These are phyloP conservation scores for Mastomys coucha DNA, from an alignment of 2,113 vertebrate species.

Conservation along the genomic window DNA sequence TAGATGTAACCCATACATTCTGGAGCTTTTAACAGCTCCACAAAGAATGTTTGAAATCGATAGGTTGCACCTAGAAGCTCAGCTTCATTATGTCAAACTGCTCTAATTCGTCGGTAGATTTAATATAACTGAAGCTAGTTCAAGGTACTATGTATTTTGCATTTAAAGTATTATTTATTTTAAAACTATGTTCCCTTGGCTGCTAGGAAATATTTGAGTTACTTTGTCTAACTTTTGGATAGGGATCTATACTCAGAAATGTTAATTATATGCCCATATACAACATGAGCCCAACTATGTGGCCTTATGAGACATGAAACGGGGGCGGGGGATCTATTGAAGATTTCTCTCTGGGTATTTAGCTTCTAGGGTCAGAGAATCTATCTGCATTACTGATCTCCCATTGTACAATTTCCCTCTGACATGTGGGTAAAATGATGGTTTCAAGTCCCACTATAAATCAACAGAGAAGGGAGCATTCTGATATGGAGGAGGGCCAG, in stretches of 20 bases:
- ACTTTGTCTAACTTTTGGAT: constrained; percentile 21
- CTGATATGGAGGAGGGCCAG: neutral
- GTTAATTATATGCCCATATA: neutral
- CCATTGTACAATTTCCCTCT: neutral
- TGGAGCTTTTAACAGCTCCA: neutral
- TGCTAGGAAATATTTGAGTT: constrained; percentile 22
- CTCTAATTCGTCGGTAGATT: neutral
- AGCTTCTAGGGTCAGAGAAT: neutral
- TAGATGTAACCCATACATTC: constrained; percentile 15
- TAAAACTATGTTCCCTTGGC: constrained; percentile 42
- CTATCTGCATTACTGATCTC: neutral
- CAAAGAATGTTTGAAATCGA: constrained; percentile 20
- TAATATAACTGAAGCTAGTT: neutral
- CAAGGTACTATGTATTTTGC: neutral
- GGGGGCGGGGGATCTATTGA: neutral
- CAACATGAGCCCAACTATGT: neutral
- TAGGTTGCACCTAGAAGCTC: neutral
- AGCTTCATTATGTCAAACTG: constrained; percentile 39
- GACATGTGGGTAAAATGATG: neutral
- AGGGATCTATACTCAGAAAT: constrained; percentile 6
- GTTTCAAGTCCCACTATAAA: neutral
- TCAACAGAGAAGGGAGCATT: neutral
- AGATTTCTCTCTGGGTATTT: neutral
- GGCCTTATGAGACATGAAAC: neutral
- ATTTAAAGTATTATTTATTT: constrained; percentile 60